Percentiles rank a stretch among this genome's conserved stretches.
These are phyloP conservation scores for Crenichthys baileyi DNA, from an alignment of 2,797 vertebrate species.

Conservation along the genomic window DNA sequence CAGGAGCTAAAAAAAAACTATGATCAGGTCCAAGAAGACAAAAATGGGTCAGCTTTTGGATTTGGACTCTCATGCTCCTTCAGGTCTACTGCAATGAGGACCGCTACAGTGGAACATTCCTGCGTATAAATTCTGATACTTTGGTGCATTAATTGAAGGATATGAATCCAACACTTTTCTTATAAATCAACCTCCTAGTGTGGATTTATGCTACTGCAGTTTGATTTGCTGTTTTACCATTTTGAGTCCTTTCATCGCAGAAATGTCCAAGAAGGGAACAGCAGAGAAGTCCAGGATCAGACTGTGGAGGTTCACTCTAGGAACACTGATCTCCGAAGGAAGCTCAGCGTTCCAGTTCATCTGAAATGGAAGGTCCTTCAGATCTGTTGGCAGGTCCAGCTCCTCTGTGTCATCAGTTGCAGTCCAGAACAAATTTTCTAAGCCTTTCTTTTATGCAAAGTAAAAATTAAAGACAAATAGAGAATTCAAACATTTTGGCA, in stretches of 20 bases:
- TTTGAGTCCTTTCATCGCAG: constrained; percentile 89
- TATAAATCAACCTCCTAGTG: not conserved
- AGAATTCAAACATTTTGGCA: no score
- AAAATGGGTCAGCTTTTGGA: no score
- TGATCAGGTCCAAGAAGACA: no score
- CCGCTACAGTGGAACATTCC: no score
- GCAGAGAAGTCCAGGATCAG: constrained; percentile 92
- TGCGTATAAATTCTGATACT: no score
- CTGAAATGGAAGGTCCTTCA: constrained; percentile 83
- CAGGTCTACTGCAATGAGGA: no score
- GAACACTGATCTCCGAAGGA: constrained; percentile 83
- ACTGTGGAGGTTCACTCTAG: constrained; percentile 87
- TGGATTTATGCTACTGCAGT: not conserved
- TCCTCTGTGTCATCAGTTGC: constrained; percentile 78
- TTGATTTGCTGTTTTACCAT: constrained; percentile 69
- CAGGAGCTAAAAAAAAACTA: no score
- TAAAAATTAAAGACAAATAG: not conserved
- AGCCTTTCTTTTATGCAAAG: constrained; percentile 22
- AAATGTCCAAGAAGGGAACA: constrained; percentile 93
- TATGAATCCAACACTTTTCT: not conserved
- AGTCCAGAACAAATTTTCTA: not conserved
- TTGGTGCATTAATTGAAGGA: no score
- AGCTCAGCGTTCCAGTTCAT: constrained; percentile 87
- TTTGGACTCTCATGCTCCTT: no score
- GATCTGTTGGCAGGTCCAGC: constrained; percentile 82